Evolutionary conservation across 2,797 vertebrate species (phyloP).

Genomic region (Anguilla obscura): DNA sequence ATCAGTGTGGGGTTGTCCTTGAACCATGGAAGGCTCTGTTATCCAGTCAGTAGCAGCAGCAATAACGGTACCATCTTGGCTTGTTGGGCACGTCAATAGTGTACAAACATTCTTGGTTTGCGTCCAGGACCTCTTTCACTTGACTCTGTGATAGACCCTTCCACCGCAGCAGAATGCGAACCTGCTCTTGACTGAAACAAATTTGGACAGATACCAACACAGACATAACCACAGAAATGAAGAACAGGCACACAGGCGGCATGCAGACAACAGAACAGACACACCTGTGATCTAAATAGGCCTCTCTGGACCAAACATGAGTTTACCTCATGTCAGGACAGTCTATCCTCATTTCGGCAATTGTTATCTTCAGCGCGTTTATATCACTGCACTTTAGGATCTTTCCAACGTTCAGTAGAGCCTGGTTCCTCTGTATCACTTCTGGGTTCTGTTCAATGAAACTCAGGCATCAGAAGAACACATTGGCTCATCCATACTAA

Average conservation of each 20-base stretch:
- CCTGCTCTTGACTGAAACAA: conserved; percentile 41
- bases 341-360: neutral
- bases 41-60: neutral
- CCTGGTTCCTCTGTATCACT: conserved; percentile 33
- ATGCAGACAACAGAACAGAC: neutral
- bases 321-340: conserved; percentile 48
- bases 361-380: conserved; percentile 36
- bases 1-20: neutral
- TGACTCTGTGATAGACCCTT: conserved; percentile 39
- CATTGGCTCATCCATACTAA: neutral
- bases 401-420: conserved; percentile 49
- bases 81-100: neutral
- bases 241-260: neutral
- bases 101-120: neutral
- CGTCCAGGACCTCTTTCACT: conserved; percentile 50
- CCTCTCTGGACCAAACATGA: neutral
- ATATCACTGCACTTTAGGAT: conserved; percentile 37
- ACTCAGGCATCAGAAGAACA: neutral
- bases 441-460: conserved; percentile 51
- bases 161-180: conserved; percentile 58
- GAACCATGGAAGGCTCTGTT: neutral
- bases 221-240: neutral
- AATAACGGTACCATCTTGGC: neutral
- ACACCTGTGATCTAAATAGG: neutral
- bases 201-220: conserved; percentile 20